Evolutionary conservation across 2,113 vertebrate genomes (phyloP), one percentile per base, ranked within the genome.

Genomic region (Catharus bicknelli): DNA sequence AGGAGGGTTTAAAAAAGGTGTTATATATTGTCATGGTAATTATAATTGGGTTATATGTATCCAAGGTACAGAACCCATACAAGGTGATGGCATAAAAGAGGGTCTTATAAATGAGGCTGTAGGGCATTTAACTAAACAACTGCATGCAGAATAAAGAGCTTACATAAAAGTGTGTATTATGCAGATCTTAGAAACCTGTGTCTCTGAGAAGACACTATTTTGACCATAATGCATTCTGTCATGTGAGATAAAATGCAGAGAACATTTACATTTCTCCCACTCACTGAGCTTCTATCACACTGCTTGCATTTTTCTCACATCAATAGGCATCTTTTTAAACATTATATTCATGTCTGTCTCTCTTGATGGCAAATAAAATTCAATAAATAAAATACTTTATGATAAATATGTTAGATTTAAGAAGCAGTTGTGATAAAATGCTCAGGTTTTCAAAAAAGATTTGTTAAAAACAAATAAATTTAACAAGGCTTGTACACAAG

Each of bases 141-240:
- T 96, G 90, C 83, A 86, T 70, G 40, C 70, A 77, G 87, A 96
- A 96, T 94, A 94, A 94, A 95, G 90, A 95, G 93, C 90, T 95
- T 95, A 93, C 82, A 83, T 88, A 90, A 96, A 98, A 97, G 66
- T 96, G 73, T 76, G 59, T 93, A 96, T 97, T 97, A 97, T 97
- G 94, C 94, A 97, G 96, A 97, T 91, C 93, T 95, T 94, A 84
- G 93, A 94, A 97, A 97, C 94, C 97, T 95, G 85, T 50, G 84
- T 95, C 96, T 97, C 95, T 95, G 86, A 95, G 93, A 96, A 69
- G 85, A 96, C 96, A 96, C 95, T 97, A 79, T 97, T 98, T 97
- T 98, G 97, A 98, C 97, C 97, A 97, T 97, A 97, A 98, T 97
- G 96, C 95, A 97, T 97, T 97, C 97, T 97, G 97, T 98, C 98